Evolutionary conservation across 2,888 invertebrate species (phyloP), one percentile per base, ranked within the genome.

Genomic region (Drosophila anceps): DNA sequence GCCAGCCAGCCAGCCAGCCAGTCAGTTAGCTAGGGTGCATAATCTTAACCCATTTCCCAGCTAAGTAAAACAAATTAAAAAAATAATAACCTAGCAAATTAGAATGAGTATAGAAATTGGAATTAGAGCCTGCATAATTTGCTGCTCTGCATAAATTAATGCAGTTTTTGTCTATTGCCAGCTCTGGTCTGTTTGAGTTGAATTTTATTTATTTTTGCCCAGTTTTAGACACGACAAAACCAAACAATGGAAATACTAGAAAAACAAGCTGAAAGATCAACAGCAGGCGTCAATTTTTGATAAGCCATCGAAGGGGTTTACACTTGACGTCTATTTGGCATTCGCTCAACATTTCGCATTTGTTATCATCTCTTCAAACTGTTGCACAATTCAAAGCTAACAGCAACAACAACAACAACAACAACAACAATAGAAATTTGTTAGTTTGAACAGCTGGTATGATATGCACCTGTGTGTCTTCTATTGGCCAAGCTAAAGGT

Each of bases 41-140:
- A 82, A 35, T 70, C 89, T 90, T 90, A 84, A 79, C 84, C 90
- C 77, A 84, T 67, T 84, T 88, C 57, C 43, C 33, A 64, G 66
- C 51, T 64, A 72, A 62, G 71, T 9, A 24, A 33, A 20, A 10
- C 35, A 10, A 57, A 60, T 67, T 69, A 57, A 53, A 18, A 31
- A 48, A 3, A 24, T 24, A 31, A 18, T 8, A 27, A 51, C 55
- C 51, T 15, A 18, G 20, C 46, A 20, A 29, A 24, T 15, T 20
- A 24, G 44, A 18, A 13, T 20, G 39, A 53, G n/a, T 13, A 37
- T 37, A 12, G 9, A 4, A 29, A 55, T 29, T 29, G 0, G 29
- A 20, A 48, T 39, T 74, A 46, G 59, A 58, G 62, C 60, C 72
- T 44, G 72, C 78, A 76, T 58, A 62, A 29, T 48, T 51, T 35